Evolutionary conservation across 53 echinoderm and acorn worm species (phyloP).

Genomic region (Astropecten irregularis): DNA sequence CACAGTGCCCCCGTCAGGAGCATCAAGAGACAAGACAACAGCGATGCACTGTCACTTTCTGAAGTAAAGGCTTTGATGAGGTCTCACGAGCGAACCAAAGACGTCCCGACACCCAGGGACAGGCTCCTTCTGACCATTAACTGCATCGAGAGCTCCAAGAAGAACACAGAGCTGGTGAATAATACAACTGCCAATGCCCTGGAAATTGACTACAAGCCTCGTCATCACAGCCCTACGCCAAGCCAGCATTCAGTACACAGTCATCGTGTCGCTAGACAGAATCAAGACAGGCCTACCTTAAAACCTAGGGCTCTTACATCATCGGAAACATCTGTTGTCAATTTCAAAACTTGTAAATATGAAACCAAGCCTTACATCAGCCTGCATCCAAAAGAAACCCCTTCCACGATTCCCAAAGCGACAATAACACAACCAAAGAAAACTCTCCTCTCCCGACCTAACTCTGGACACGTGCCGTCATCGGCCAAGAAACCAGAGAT

Average conservation of each 20-base stretch:
- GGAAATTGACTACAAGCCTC: slow-evolving; percentile 70
- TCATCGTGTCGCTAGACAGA: slow-evolving; percentile 1
- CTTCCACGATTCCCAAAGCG: slow-evolving; percentile 70
- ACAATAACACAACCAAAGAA: slow-evolving; percentile 60
- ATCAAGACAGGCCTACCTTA: not conserved
- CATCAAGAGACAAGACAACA: slow-evolving; percentile 30
- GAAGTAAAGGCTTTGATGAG: slow-evolving; percentile 81
- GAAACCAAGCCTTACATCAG: slow-evolving; percentile 67
- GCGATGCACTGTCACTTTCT: slow-evolving; percentile 72
- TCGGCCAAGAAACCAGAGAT: slow-evolving; percentile 21
- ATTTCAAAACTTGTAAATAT: slow-evolving; percentile 25
- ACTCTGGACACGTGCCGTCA: slow-evolving; percentile 15
- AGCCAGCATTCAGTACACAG: not conserved
- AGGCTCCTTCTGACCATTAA: slow-evolving; percentile 74
- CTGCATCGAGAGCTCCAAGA: slow-evolving; percentile 80
- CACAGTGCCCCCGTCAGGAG: slow-evolving; percentile 82
- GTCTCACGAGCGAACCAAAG: slow-evolving; percentile 74
- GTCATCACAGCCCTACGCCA: not conserved
- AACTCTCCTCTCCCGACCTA: slow-evolving; percentile 13
- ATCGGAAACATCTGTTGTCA: slow-evolving; percentile 28
- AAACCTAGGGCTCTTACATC: slow-evolving; percentile 3
- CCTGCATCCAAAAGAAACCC: slow-evolving; percentile 69
- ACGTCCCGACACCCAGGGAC: slow-evolving; percentile 70
- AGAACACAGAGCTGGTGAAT: slow-evolving; percentile 68
- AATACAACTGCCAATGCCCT: slow-evolving; percentile 79